Conservation (phyloP, 92 coral and sea anemone genomes). For the Epizoanthus ramosus region DNA sequence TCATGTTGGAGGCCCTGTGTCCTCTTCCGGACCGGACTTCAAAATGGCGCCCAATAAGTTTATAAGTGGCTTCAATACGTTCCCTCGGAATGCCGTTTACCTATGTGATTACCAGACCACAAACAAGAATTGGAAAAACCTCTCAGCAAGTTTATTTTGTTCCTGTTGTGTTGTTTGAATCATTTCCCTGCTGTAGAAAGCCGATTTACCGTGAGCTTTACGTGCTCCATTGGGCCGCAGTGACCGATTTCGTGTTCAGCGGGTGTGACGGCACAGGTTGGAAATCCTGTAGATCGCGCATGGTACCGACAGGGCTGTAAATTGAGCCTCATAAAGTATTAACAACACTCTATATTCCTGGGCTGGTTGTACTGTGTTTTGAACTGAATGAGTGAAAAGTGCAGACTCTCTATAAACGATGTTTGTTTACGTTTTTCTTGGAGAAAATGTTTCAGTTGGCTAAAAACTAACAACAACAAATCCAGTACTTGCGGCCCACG, state of each 20-base stretch:
- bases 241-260: constrained; percentile 1
- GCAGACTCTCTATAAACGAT: neutral
- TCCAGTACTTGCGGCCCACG: neutral
- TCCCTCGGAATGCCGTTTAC: no score
- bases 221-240: neutral
- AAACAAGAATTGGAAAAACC: no score
- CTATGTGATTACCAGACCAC: no score
- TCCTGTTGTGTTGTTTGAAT: no score
- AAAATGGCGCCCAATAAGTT: no score
- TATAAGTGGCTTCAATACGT: no score
- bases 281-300: constrained; percentile 12
- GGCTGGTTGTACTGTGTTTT: constrained; percentile 33
- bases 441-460: constrained; percentile 1
- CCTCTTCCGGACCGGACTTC: no score
- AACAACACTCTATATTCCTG: neutral
- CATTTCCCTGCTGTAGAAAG: neutral
- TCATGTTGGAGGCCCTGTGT: no score
- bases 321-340: constrained; percentile 17
- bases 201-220: neutral
- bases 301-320: neutral
- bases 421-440: neutral
- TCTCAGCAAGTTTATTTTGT: no score
- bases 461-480: neutral
- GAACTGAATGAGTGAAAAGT: neutral
- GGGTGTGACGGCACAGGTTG: neutral